Conservation (phyloP, 2,797 vertebrate species). For the Ciconia nigra region DNA sequence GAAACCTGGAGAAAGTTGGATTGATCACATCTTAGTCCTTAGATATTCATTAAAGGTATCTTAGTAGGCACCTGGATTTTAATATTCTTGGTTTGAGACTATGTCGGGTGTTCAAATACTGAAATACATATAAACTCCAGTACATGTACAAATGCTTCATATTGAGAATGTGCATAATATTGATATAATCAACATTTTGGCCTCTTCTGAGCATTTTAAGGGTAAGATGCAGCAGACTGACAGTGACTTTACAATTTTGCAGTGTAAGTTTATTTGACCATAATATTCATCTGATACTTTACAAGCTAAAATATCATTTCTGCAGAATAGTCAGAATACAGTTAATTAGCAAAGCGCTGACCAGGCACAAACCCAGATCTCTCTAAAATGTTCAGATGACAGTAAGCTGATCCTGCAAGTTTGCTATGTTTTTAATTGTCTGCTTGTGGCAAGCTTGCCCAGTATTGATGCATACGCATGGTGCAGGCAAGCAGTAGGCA, state of each 20-base stretch:
- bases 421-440: slow-evolving; percentile 60
- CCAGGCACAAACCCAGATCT: slow-evolving; percentile 32
- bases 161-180: background rate
- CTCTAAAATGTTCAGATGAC: slow-evolving; percentile 22
- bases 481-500: background rate
- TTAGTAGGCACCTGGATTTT: background rate
- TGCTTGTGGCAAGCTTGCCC: slow-evolving; percentile 13
- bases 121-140: background rate
- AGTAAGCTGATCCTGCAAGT: slow-evolving; percentile 65
- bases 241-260: background rate
- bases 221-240: background rate
- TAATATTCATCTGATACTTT: background rate
- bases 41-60: background rate
- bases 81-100: background rate
- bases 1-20: background rate
- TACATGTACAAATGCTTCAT: background rate
- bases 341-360: slow-evolving; percentile 69
- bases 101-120: background rate
- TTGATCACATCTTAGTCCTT: background rate
- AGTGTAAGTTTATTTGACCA: slow-evolving; percentile 6
- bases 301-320: slow-evolving; percentile 48
- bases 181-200: background rate
- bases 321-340: slow-evolving; percentile 54
- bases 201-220: background rate
- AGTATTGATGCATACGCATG: background rate